Evolutionary conservation across 2,888 invertebrate species (phyloP).

Genomic region (Drosophila aldrichi): DNA sequence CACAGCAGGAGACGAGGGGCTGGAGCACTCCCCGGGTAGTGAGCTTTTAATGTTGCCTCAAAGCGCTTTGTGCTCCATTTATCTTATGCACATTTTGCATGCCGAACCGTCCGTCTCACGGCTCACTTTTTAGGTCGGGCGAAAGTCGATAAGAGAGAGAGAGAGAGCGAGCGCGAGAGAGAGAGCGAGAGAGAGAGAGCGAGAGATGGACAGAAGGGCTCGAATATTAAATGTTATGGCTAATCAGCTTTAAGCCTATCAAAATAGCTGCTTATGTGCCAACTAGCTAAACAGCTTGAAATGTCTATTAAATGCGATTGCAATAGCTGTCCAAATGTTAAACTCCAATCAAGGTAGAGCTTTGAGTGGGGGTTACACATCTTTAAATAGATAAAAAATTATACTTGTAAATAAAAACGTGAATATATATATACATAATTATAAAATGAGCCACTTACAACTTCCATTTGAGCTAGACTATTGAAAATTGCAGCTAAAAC

Average conservation of each 20-base stretch:
- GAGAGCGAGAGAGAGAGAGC: too few relatives aligned
- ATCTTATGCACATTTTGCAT: conserved; percentile 59
- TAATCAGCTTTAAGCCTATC: conserved; percentile 22
- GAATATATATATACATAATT: too few relatives aligned
- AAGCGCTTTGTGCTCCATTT: conserved; percentile 69
- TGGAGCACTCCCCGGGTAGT: conserved; percentile 10
- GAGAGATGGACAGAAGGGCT: not conserved
- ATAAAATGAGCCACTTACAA: too few relatives aligned
- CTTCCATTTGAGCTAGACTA: not conserved
- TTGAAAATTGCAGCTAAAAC: not conserved
- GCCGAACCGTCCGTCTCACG: conserved; percentile 15
- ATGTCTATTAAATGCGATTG: not conserved
- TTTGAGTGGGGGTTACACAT: not conserved
- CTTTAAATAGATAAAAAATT: too few relatives aligned
- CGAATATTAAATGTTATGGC: conserved; percentile 9
- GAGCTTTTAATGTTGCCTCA: conserved; percentile 70
- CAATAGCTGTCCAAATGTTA: too few relatives aligned
- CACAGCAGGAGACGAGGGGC: conserved; percentile 26
- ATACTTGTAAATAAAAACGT: too few relatives aligned
- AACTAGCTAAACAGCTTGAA: not conserved
- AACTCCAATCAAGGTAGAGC: not conserved
- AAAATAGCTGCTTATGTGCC: too few relatives aligned
- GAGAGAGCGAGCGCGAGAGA: not conserved
- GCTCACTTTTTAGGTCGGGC: conserved; percentile 26
- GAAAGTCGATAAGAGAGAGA: conserved; percentile 4